Evolutionary conservation across 2,113 vertebrate genomes (phyloP).

Genomic region (Crotophaga sulcirostris): DNA sequence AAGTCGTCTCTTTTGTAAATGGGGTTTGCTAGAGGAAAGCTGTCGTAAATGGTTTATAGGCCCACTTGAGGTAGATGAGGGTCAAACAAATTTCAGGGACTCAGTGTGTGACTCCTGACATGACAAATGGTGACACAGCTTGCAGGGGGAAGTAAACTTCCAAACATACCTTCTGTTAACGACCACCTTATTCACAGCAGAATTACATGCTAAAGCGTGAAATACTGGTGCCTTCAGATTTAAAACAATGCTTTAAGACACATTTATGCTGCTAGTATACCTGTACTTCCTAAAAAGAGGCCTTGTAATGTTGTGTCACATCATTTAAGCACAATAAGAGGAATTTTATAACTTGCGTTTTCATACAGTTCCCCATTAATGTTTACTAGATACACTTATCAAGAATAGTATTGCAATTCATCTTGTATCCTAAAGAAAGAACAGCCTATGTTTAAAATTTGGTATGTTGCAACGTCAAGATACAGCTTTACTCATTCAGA

Average conservation of each 20-base stretch:
- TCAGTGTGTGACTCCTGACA: background rate
- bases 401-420: background rate
- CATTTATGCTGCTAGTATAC: background rate
- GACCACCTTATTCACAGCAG: background rate
- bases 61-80: background rate
- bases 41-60: background rate
- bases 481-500: background rate
- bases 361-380: background rate
- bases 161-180: background rate
- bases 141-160: background rate
- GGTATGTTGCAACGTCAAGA: background rate
- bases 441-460: background rate
- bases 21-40: background rate
- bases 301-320: rapidly evolving
- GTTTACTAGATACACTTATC: background rate
- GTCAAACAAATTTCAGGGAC: background rate
- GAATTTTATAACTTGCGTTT: background rate
- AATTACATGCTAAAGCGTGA: background rate
- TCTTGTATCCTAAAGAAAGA: constrained; percentile 25
- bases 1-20: background rate
- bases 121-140: background rate
- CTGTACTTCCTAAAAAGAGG: background rate
- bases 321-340: background rate
- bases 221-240: background rate
- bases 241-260: background rate